These are phyloP conservation scores for Selenia dentaria DNA, from an alignment of 2,888 invertebrate species.

Conservation along the genomic window DNA sequence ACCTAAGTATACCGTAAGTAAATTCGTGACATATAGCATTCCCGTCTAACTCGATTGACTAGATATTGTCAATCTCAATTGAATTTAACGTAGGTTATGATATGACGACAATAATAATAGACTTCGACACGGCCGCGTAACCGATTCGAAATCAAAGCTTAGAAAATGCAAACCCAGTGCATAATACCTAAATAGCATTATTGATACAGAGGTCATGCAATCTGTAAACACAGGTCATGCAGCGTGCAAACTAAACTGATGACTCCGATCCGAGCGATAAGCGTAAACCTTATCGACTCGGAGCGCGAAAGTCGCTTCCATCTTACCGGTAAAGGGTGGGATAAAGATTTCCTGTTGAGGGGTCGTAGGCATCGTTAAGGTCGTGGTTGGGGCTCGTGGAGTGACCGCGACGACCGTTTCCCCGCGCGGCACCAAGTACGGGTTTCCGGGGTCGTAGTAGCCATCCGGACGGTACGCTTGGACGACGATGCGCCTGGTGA, in stretches of 20 bases:
- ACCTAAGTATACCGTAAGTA: too few species aligned
- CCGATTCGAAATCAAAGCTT: too few species aligned
- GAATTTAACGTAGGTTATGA: too few species aligned
- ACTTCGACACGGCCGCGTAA: too few species aligned
- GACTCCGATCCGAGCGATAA: neutral
- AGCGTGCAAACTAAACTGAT: conserved; percentile 30
- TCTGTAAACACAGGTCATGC: conserved; percentile 33
- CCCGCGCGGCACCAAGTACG: conserved; percentile 45
- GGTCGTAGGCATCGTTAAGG: conserved; percentile 39
- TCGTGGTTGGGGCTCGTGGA: conserved; percentile 11
- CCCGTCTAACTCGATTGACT: too few species aligned
- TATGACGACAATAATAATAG: too few species aligned
- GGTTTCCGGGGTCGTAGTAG: conserved; percentile 44
- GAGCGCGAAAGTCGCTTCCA: conserved; percentile 10
- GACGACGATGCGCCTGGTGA: conserved; percentile 90
- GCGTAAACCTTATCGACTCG: neutral
- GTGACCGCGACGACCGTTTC: conserved; percentile 17
- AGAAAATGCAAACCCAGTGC: neutral
- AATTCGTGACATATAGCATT: too few species aligned
- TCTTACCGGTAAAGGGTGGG: conserved; percentile 67
- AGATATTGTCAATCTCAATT: too few species aligned
- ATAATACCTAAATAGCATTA: conserved; percentile 1
- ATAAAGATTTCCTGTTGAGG: conserved; percentile 42
- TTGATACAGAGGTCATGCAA: conserved; percentile 34
- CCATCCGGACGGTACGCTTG: conserved; percentile 89